Base-by-base conservation (phyloP, 2,888 invertebrate genomes). In the Dendrolimus pini region DNA sequence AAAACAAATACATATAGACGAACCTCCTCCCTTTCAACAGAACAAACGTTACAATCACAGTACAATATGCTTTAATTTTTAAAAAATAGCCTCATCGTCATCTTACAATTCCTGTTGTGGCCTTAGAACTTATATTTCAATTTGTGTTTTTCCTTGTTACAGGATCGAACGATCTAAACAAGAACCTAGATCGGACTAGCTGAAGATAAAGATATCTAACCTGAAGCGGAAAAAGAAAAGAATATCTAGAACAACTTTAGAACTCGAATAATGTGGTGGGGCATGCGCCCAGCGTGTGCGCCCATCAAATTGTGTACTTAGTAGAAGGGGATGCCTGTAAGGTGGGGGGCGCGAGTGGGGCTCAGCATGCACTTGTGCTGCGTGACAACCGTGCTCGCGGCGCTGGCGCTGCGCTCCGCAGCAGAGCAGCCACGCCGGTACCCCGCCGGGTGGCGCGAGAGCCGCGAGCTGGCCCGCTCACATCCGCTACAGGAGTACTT, bases 291-390 rank as follows among this genome's bases (percentile, higher is more conserved):
- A 74, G 72, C 68, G 79, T 74, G 78, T 72, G 81, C 75, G 69
- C 74, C 73, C 69, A 77, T 72, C 68, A 77, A 77, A 68, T 74
- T 74, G 80, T 84, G 81, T 78, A 85, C 85, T 85, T 88, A 88
- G 86, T 87, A 80, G 73, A 66, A 71, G 83, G 77, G 62, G 70
- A 83, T 84, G 86, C 73, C 75, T 69, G 75, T 78, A 82, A 78
- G 83, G 85, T 78, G 83, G 82, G 77, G 75, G 75, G 79, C 75
- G 75, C 77, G 81, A 70, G 75, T 74, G 67, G 75, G 70, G 69
- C 71, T 80, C 75, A 80, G 80, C 74, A 87, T 90, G 91, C 89
- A 89, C 68, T 78, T 85, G 77, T 85, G 83, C 72, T 85, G 82
- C 72, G 80, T 87, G 72, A 82, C 83, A 65, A 78, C 82, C 65